Base-by-base conservation (phyloP, 2,888 invertebrate genomes). In the Stenurella melanura region DNA sequence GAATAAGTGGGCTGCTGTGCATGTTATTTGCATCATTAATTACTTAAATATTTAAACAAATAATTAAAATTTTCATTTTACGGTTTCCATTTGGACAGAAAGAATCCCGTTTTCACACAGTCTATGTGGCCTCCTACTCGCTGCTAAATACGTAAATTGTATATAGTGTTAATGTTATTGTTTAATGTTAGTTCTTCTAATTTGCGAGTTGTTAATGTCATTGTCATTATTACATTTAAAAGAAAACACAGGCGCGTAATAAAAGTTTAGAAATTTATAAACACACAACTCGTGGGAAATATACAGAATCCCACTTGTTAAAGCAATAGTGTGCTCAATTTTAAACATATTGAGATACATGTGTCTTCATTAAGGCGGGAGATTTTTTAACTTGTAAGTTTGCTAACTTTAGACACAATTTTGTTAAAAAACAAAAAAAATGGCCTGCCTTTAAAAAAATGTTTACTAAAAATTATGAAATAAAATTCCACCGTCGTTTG, bases 251-350 rank as follows among this genome's bases (percentile, higher is more conserved):
- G 79, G 75, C 74, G 77, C 64, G 73, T 74, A 74, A 73, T 75
- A 73, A 80, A 80, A 77, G 54, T 67, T n/a, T 64, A n/a, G 54
- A 78, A 73, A 73, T 75, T 60, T 73, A 74, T 79, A 81, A 77
- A 81, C 78, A 79, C 38, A 73, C 67, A 60, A 73, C 73, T 75
- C 81, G 79, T 81, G 81, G 77, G 81, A 81, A 81, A 75, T 78
- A 72, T 60, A 70, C 76, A 76, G 71, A 77, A 66, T 76, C 78
- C 60, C 78, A 79, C 81, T 79, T 78, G 75, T 81, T 68, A 74
- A 75, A 75, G 74, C 75, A 78, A 57, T 60, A 74, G 15, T 54
- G 21, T 7, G 26, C 42, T 9, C 17, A 60, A 19, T 70, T 70
- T 38, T 19, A 17, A 42, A 18, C 18, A 50, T 50, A 50, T 50